Base-by-base conservation (phyloP, 2,113 vertebrate species). In the Archilochus colubris region DNA sequence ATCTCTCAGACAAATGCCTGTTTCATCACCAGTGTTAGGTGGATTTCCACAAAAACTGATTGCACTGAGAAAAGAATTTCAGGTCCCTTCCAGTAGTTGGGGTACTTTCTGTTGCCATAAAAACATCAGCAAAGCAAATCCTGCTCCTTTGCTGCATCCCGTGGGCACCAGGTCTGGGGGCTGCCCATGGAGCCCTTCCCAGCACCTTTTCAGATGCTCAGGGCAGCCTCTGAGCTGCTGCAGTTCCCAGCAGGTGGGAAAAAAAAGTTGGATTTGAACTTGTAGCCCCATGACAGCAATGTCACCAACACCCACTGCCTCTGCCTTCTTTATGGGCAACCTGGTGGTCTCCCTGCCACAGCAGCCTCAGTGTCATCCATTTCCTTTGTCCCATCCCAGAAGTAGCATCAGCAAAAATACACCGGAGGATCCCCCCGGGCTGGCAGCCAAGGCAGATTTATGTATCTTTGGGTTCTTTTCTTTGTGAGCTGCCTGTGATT, bases 401-500 rank as follows among this genome's bases (percentile, higher is more conserved):
- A 95, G 85, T 3, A 91, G 76, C 82, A 95, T 96, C 92, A 97
- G 94, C 91, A 91, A 93, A 96, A 95, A 85, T 16, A 40, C 70
- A 3, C 82, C 83, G 90, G 81, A 80, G 85, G 64, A 91, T 83
- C 80, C 54, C 30, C 14, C 82, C 89, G 92, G 96, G 91, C 93
- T 93, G 59, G 67, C 61, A 86, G 95, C 94, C 91, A 96, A 86
- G 6, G 77, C 70, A 94, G 94, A 94, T 94, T 95, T 95, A 94
- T 81, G 54, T 40, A 40, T 28, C 88, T 88, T 91, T 54, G 31
- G 27, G 6, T 5, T 38, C 62, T 72, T 33, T 5, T 14, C 57
- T 83, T 94, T 92, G 77, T 96, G 92, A 83, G 54, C 85, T 82
- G 76, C 20, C 51, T 91, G 94, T 96, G 91, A 96, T 97, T 96